Evolutionary conservation across 92 coral and sea anemone genomes (phyloP).

Genomic region (Porites evermanni): DNA sequence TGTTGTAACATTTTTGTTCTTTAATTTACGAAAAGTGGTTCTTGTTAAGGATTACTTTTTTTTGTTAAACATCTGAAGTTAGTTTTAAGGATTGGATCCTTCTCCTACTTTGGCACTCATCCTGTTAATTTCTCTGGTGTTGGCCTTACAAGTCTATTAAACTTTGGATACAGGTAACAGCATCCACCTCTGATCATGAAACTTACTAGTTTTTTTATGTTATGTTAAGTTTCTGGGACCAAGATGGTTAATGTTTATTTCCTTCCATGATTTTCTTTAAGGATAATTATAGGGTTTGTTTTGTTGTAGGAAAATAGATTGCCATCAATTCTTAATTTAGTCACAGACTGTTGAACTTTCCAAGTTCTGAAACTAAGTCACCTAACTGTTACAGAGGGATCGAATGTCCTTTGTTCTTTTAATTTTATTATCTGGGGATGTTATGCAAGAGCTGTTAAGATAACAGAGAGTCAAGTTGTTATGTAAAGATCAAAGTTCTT

Average conservation of each 20-base stretch:
- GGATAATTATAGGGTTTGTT: too few species aligned
- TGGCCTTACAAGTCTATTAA: too few species aligned
- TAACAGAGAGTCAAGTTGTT: conserved; percentile 26
- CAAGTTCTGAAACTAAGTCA: neutral
- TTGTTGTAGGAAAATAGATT: neutral
- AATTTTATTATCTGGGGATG: neutral
- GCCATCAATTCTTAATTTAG: neutral
- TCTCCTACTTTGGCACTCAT: too few species aligned
- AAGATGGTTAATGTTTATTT: conserved; percentile 8
- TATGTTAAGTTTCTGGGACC: neutral
- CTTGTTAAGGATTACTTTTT: too few species aligned
- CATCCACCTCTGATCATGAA: neutral
- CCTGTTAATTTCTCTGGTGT: too few species aligned
- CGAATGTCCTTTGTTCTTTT: conserved; percentile 49
- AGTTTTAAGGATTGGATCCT: too few species aligned
- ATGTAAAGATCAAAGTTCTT: conserved; percentile 18
- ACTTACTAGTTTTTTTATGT: neutral
- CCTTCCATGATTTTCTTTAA: neutral
- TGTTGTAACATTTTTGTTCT: too few species aligned
- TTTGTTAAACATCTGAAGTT: too few species aligned
- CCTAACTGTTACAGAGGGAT: conserved; percentile 30
- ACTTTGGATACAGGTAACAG: too few species aligned
- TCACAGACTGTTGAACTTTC: neutral
- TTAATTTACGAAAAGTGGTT: too few species aligned
- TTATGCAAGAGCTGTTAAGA: conserved; percentile 29